These are phyloP conservation scores for Salminus brasiliensis DNA, from an alignment of 2,113 vertebrate genomes.

Conservation along the genomic window DNA sequence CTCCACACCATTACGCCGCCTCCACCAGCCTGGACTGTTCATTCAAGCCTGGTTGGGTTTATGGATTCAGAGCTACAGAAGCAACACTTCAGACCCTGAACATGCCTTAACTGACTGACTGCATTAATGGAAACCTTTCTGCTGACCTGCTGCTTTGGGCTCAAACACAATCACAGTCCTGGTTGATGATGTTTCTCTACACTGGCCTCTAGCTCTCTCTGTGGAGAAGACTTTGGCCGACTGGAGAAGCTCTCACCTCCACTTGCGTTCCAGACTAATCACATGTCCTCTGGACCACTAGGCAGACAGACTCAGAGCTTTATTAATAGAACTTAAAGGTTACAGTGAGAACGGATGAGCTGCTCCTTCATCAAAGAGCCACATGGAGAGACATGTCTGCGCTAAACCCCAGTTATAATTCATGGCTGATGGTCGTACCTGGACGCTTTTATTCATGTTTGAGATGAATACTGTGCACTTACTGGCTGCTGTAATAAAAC, in stretches of 20 bases:
- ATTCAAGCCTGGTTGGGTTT: too few species aligned
- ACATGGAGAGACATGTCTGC: background rate
- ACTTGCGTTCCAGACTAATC: constrained; percentile 4
- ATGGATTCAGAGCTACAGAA: too few species aligned
- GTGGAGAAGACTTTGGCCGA: background rate
- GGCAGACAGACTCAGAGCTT: background rate
- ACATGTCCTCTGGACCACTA: background rate
- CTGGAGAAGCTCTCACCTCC: background rate
- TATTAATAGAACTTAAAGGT: constrained; percentile 24
- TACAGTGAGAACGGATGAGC: constrained; percentile 11
- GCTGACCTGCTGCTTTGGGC: too few species aligned
- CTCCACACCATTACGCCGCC: too few species aligned
- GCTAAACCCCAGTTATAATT: background rate
- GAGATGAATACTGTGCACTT: background rate
- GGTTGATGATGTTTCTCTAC: background rate
- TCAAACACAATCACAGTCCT: too few species aligned
- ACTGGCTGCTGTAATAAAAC: too few species aligned
- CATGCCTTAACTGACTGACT: too few species aligned
- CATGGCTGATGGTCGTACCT: background rate
- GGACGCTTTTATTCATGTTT: background rate
- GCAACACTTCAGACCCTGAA: too few species aligned
- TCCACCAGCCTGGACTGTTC: too few species aligned
- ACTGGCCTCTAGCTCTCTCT: background rate
- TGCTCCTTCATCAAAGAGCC: background rate
- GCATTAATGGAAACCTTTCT: too few species aligned